Evolutionary conservation across 2,113 vertebrate species (phyloP), one percentile per base, ranked within the genome.

Genomic region (Ceuthmochares aereus): DNA sequence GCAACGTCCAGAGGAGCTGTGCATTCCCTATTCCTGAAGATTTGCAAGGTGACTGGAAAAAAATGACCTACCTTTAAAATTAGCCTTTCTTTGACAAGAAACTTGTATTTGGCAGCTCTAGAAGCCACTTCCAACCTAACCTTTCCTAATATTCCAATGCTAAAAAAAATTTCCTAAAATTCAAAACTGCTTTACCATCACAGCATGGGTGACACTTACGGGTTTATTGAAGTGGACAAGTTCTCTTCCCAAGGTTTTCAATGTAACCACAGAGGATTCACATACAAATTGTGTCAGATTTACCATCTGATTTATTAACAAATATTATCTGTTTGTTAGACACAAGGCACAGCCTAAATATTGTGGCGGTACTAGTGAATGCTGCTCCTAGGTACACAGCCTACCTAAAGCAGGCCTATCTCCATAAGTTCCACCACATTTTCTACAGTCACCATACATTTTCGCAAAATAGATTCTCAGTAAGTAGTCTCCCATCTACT

Each of bases 161-260:
- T 5, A 4, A n/a, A n/a, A n/a, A n/a, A n/a, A n/a, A n/a, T n/a
- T n/a, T n/a, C n/a, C n/a, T n/a, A n/a, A n/a, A n/a, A n/a, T n/a
- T 72, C 37, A 77, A 49, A 87, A 72, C n/a, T 49, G 7, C 32
- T 58, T 84, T 85, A 72, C 15, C 67, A 80, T 14, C 30, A 67
- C 13, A 47, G 4, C 54, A 63, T 6, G 30, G 2, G 52, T 15
- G 9, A 59, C 1, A 0, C 6, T 52, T 16, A 26, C 3, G 9
- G 18, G 59, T 80, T 73, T 34, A 42, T 1, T 56, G 23, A 64
- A 64, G 60, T 9, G 7, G 9, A 21, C 4, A 25, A 66, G 15
- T 2, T 52, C 7, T 8, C 13, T 6, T 27, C 19, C 4, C 5
- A 3, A 25, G 1, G 2, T 21, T 79, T 11, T 13, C 67, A 40